Conservation (phyloP, 2,888 invertebrate genomes). For the Conops quadrifasciatus region DNA sequence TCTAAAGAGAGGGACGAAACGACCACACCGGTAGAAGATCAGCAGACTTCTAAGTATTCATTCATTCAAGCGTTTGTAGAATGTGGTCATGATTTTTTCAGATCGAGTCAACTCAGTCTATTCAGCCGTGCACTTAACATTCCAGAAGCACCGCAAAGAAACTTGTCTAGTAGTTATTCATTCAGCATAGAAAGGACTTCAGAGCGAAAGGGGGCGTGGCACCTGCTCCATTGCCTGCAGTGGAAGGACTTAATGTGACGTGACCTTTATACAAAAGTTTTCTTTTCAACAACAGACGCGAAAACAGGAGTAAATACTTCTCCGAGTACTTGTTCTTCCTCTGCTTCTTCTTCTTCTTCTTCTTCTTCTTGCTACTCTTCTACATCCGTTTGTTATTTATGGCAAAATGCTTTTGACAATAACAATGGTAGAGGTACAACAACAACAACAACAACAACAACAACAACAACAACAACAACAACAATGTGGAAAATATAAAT, state of each 20-base stretch:
- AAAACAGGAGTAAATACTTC: slow-evolving; percentile 9
- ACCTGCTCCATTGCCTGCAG: not conserved
- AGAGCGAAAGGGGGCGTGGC: not conserved
- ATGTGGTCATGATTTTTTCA: not conserved
- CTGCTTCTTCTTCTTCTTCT: not conserved
- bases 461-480: not conserved
- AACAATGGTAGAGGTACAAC: not conserved
- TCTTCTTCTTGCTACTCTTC: not conserved
- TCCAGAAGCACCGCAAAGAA: slow-evolving; percentile 22
- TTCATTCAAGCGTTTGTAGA: too few species aligned
- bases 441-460: not conserved
- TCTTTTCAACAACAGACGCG: not conserved
- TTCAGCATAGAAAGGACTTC: slow-evolving; percentile 14
- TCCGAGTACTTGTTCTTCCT: slow-evolving; percentile 9
- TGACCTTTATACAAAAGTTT: slow-evolving; percentile 14
- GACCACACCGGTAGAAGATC: not conserved
- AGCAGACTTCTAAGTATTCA: too few species aligned
- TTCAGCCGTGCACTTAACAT: slow-evolving; percentile 20
- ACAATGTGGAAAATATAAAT: not conserved
- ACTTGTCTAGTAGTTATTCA: slow-evolving; percentile 10
- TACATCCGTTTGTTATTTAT: not conserved
- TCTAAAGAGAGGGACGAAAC: not conserved
- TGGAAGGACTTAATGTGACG: not conserved
- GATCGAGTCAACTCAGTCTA: not conserved
- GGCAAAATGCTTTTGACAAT: not conserved